These are phyloP conservation scores for Steinernema feltiae DNA, from an alignment of 1,140 invertebrate species.

Conservation along the genomic window DNA sequence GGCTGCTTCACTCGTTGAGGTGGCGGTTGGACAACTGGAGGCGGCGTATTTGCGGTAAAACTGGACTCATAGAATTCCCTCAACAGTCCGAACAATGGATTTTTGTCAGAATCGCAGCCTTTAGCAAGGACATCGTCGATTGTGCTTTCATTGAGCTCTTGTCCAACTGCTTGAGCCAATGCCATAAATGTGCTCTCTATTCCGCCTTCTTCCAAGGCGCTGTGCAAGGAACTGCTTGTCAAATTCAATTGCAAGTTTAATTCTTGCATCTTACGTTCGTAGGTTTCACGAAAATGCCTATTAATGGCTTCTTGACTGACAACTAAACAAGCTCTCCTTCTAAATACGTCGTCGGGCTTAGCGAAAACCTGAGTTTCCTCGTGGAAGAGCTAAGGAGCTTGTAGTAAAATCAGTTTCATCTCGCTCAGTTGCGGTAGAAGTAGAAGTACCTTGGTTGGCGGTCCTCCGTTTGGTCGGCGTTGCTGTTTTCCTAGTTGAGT, in stretches of 20 bases:
- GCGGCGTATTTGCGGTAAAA: not conserved
- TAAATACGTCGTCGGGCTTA: not conserved
- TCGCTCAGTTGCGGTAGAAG: not conserved
- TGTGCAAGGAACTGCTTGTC: not conserved
- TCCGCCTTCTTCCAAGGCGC: not conserved
- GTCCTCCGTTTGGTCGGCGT: not conserved
- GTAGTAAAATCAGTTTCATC: not conserved
- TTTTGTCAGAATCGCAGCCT: not conserved
- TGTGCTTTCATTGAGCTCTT: constrained; percentile 5
- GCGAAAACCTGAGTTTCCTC: not conserved
- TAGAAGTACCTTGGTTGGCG: not conserved
- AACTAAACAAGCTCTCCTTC: too few relatives aligned
- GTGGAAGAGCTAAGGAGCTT: not conserved
- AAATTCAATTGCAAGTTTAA: not conserved
- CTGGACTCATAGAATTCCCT: not conserved
- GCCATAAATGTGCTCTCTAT: constrained; percentile 2
- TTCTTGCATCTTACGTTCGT: not conserved
- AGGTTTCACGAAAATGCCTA: not conserved
- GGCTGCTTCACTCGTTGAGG: not conserved
- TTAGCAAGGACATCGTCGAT: not conserved
- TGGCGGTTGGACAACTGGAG: not conserved
- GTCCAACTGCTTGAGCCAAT: not conserved
- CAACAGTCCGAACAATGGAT: not conserved
- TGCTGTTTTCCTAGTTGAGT: not conserved
- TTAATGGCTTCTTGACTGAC: not conserved